These are phyloP conservation scores for Caenorhabditis angaria DNA, from an alignment of 2,888 invertebrate species.

Conservation along the genomic window DNA sequence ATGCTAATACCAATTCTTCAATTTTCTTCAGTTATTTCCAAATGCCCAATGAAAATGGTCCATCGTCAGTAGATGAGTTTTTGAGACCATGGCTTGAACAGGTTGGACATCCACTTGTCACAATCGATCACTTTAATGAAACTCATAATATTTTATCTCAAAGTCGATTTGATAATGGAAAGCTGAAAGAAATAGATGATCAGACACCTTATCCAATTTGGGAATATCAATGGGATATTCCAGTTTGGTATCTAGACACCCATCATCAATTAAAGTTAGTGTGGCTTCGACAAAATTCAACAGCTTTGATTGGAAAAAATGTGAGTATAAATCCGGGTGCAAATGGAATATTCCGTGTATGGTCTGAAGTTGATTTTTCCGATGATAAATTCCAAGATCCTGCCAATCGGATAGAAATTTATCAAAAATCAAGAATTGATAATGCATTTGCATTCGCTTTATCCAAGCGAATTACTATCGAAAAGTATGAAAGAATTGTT, in stretches of 20 bases:
- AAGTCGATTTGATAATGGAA: background rate
- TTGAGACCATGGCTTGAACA: background rate
- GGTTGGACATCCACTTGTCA: background rate
- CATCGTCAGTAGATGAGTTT: background rate
- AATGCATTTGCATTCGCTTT: too few relatives aligned
- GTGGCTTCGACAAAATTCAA: background rate
- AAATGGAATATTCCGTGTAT: background rate
- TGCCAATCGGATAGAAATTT: too few relatives aligned
- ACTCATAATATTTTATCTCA: background rate
- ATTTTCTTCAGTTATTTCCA: background rate
- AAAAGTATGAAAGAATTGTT: too few relatives aligned
- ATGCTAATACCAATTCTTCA: background rate
- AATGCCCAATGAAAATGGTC: background rate
- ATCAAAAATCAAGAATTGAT: too few relatives aligned
- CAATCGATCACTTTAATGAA: background rate
- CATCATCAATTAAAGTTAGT: background rate
- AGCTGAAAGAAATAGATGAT: too few relatives aligned
- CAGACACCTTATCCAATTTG: background rate
- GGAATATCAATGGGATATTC: conserved; percentile 1
- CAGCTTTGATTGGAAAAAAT: background rate
- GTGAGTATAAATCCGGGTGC: background rate
- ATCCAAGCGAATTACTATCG: too few relatives aligned
- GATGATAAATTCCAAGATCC: too few relatives aligned
- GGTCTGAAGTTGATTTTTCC: background rate
- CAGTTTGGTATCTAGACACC: background rate